Percentiles rank a stretch among this genome's conserved stretches.
Evolutionary conservation across 2,113 vertebrate genomes (phyloP).

Genomic region (Nothoprocta pentlandii): DNA sequence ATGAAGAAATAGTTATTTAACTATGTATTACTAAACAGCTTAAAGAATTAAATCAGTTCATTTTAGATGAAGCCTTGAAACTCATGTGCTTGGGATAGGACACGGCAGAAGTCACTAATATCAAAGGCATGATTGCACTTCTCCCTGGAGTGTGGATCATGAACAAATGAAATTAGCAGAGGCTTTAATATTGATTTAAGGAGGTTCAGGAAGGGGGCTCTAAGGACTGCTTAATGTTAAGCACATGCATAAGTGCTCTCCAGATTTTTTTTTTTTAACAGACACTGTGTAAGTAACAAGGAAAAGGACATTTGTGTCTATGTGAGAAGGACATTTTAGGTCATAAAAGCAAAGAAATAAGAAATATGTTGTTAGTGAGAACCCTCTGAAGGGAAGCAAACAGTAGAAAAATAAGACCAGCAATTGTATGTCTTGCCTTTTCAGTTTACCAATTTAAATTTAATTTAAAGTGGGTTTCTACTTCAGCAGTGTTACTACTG

Average conservation of each 20-base stretch:
- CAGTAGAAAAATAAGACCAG: neutral
- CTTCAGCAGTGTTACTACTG: neutral
- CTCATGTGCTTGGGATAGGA: neutral
- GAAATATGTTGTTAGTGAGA: neutral
- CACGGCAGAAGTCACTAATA: neutral
- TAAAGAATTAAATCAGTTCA: conserved; percentile 14
- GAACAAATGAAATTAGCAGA: conserved; percentile 31
- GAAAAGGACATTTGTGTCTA: neutral
- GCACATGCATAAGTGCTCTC: conserved; percentile 6
- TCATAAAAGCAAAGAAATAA: neutral
- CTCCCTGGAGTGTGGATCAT: neutral
- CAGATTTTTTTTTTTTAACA: neutral
- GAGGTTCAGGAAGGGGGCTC: neutral
- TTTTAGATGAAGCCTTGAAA: conserved; percentile 24
- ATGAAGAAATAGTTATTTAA: neutral
- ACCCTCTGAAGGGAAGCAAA: neutral
- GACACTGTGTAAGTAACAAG: neutral
- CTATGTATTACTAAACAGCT: neutral
- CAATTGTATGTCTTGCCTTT: neutral
- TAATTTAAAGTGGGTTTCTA: neutral
- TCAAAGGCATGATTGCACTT: neutral
- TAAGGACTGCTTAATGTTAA: conserved; percentile 5
- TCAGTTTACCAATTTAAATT: neutral
- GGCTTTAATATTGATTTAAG: conserved; percentile 46
- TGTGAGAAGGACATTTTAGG: neutral